Conservation (phyloP, 2,888 invertebrate species). For the Steinernema scapterisci region DNA sequence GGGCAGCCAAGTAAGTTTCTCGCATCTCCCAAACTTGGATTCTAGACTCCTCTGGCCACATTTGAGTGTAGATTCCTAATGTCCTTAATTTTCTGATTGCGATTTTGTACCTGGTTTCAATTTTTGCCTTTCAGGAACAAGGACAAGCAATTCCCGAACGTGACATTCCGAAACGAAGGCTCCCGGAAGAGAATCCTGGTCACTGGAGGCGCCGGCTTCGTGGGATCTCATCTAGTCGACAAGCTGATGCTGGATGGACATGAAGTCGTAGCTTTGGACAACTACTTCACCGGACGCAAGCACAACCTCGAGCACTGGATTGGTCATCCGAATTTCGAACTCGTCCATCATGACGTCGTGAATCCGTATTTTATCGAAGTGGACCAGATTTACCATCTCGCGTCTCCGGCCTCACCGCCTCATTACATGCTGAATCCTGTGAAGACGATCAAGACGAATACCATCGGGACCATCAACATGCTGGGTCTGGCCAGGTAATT, state of each 20-base stretch:
- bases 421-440: conserved; percentile 99
- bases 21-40: too few relatives aligned
- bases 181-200: conserved; percentile 89
- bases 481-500: conserved; percentile 68
- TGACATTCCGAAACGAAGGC: conserved; percentile 87
- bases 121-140: neutral
- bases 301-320: conserved; percentile 98
- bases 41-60: too few relatives aligned
- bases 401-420: conserved; percentile 97
- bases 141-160: conserved; percentile 74
- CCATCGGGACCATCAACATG: conserved; percentile 77
- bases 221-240: conserved; percentile 93
- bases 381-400: conserved; percentile 91
- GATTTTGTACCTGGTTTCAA: neutral
- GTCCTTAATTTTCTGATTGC: too few relatives aligned
- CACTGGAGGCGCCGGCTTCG: conserved; percentile 67
- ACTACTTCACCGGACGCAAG: conserved; percentile 71
- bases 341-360: conserved; percentile 97
- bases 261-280: conserved; percentile 58
- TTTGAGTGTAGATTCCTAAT: neutral
- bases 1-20: neutral
- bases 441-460: conserved; percentile 98
- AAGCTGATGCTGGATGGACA: conserved; percentile 81
- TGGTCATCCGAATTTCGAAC: conserved; percentile 96
- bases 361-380: conserved; percentile 91